phyloP scores from a whole-genome alignment of 2,113 vertebrate genomes.

The Nibea albiflora region DNA sequence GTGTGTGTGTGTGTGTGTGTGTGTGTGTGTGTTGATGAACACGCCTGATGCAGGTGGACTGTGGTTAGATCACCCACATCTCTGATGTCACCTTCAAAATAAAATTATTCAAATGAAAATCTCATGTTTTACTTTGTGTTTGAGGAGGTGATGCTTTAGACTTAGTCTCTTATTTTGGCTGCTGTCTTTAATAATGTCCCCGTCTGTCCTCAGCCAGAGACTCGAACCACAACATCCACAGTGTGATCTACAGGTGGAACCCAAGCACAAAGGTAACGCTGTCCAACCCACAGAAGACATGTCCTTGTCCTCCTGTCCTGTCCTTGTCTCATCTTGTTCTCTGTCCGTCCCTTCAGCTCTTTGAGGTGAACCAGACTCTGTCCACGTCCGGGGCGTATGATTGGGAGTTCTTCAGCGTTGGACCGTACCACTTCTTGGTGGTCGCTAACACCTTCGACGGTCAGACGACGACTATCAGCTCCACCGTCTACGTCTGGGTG shows the following conservation, averaged over 20 bases:
- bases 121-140: no score
- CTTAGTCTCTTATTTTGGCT: no score
- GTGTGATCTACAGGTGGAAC: slow-evolving; percentile 97
- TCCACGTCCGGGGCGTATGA: slow-evolving; percentile 94
- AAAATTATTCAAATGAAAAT: no score
- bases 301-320: neutral
- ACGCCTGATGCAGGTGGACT: slow-evolving; percentile 47
- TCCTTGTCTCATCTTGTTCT: neutral
- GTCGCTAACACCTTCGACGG: slow-evolving; percentile 96
- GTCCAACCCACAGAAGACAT: no score
- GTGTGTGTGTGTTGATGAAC: no score
- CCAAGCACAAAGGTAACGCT: slow-evolving; percentile 81
- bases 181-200: neutral
- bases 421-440: slow-evolving; percentile 90
- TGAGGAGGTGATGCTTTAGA: no score
- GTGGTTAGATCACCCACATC: slow-evolving; percentile 35
- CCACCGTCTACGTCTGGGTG: slow-evolving; percentile 91
- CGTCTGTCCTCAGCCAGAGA: slow-evolving; percentile 79
- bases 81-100: no score
- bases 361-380: slow-evolving; percentile 94
- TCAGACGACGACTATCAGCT: slow-evolving; percentile 88
- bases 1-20: no score
- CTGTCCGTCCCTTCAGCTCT: slow-evolving; percentile 66
- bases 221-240: slow-evolving; percentile 93
- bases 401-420: slow-evolving; percentile 95